phyloP scores from a whole-genome alignment of 2,797 vertebrate species.

The Lagocephalus sceleratus region DNA sequence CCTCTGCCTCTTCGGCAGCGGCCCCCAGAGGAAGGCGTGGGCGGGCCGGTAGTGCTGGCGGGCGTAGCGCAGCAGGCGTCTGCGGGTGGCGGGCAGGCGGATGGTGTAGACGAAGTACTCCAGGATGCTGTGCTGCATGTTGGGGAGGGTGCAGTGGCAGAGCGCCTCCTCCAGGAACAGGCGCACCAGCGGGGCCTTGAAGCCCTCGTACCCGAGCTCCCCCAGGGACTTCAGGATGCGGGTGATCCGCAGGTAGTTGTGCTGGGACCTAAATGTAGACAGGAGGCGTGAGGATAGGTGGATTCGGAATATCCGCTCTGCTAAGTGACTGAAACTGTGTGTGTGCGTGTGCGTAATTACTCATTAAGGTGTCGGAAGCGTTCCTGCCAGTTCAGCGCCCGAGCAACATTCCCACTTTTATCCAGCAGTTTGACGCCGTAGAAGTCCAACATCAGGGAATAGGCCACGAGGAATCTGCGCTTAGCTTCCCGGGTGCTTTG shows the following conservation, averaged over 20 bases:
- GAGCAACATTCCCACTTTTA: slow-evolving; percentile 89
- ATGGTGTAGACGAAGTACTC: slow-evolving; percentile 97
- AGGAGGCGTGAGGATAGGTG: slow-evolving; percentile 20
- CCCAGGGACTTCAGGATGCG: slow-evolving; percentile 97
- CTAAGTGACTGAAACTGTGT: slow-evolving; percentile 7
- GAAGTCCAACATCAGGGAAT: slow-evolving; percentile 97
- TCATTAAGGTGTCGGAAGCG: slow-evolving; percentile 97
- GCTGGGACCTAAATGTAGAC: slow-evolving; percentile 84
- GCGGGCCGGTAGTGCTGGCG: slow-evolving; percentile 85
- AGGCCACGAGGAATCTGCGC: slow-evolving; percentile 89
- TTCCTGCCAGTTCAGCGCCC: slow-evolving; percentile 91
- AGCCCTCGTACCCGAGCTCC: slow-evolving; percentile 93
- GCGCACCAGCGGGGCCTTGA: slow-evolving; percentile 90
- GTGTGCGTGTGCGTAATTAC: slow-evolving; percentile 65
- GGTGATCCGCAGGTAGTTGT: slow-evolving; percentile 97
- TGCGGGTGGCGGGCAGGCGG: slow-evolving; percentile 84
- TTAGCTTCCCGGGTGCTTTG: slow-evolving; percentile 95
- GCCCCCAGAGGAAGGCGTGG: slow-evolving; percentile 96
- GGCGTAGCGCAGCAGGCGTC: slow-evolving; percentile 88
- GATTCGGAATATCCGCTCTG: slow-evolving; percentile 13
- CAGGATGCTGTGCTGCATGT: slow-evolving; percentile 92
- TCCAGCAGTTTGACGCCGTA: slow-evolving; percentile 93
- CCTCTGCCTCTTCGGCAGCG: slow-evolving; percentile 75
- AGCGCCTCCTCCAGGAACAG: slow-evolving; percentile 92
- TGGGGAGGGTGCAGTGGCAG: slow-evolving; percentile 85